Evolutionary conservation across 2,888 invertebrate genomes (phyloP).

Genomic region (Cheilosia soror): DNA sequence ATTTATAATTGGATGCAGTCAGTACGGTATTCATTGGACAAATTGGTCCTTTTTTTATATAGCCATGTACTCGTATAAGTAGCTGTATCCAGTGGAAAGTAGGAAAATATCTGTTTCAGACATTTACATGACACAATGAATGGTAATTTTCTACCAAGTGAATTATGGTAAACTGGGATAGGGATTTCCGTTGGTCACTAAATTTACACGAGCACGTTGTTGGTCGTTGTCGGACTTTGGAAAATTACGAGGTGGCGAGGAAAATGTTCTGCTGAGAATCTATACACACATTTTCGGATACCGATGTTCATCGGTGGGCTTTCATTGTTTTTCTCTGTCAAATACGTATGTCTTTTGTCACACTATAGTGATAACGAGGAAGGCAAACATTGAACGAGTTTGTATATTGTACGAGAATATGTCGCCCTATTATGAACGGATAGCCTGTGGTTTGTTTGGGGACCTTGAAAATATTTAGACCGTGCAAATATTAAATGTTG

Average conservation of each 20-base stretch:
- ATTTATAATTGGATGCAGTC: slow-evolving; percentile 71
- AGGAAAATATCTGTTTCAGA: slow-evolving; percentile 54
- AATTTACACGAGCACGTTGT: slow-evolving; percentile 33
- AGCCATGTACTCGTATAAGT: slow-evolving; percentile 40
- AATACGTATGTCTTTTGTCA: slow-evolving; percentile 11
- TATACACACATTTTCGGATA: slow-evolving; percentile 10
- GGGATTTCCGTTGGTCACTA: slow-evolving; percentile 38
- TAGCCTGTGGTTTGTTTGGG: slow-evolving; percentile 3
- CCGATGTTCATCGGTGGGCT: slow-evolving; percentile 9
- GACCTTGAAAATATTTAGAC: slow-evolving; percentile 1
- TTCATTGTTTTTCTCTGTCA: background rate
- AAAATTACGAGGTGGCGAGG: background rate
- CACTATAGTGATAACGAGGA: slow-evolving; percentile 28
- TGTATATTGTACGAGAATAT: background rate
- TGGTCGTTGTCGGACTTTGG: slow-evolving; percentile 8
- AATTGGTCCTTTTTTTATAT: slow-evolving; percentile 47
- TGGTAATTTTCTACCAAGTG: slow-evolving; percentile 66
- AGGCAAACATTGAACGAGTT: slow-evolving; percentile 20
- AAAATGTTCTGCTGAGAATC: background rate
- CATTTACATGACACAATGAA: slow-evolving; percentile 70
- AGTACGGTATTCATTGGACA: slow-evolving; percentile 35
- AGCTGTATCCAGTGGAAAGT: slow-evolving; percentile 19
- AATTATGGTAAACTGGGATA: slow-evolving; percentile 43
- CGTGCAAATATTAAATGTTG: background rate
- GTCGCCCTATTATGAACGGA: slow-evolving; percentile 6